Evolutionary conservation across 2,797 vertebrate genomes (phyloP), one percentile per base, ranked within the genome.

Genomic region (Vipera latastei): DNA sequence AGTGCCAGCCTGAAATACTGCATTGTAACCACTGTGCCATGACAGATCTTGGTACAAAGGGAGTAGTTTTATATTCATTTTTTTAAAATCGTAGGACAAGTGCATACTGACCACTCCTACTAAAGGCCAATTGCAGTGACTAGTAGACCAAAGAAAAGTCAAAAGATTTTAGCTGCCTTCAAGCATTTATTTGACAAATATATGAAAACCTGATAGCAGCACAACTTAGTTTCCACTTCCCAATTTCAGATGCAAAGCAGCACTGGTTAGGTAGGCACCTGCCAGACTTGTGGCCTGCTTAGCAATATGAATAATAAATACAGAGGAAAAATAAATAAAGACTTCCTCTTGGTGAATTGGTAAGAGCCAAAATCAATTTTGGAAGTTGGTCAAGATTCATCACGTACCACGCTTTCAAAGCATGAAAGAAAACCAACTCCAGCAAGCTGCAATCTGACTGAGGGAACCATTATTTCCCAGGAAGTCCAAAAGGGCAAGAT

Each of bases 321-420:
- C 2, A 3, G 4, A 38, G 14, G 53, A 20, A 57, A 57, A n/a
- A 32, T 13, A 1, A 3, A 4, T 0, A 2, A 12, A 28, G 18
- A 20, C 16, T 57, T 57, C 55, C 16, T 88, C n/a, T 2, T 18
- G 86, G 8, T 13, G 55, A 88, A 57, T 32, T 18, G 16, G 12
- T 11, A 57, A 57, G 28, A 32, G 16, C 1, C 18, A 88, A 86
- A 56, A 57, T 56, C 4, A 56, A 18, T n/a, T 57, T 20, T 32
- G 53, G 6, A 87, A 20, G 8, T 48, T 83, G 38, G 6, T 32
- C 7, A n/a, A 32, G 14, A 57, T 28, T 87, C 55, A 5, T 53
- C 55, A 26, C 25, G 6, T 53, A 86, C 25, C 38, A 32, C 0
- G 2, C 18, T 32, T 88, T 38, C 86, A 38, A 57, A 38, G 4